These are phyloP conservation scores for Paelopatides confundens DNA, from an alignment of 53 echinoderm and acorn worm species.

Conservation along the genomic window DNA sequence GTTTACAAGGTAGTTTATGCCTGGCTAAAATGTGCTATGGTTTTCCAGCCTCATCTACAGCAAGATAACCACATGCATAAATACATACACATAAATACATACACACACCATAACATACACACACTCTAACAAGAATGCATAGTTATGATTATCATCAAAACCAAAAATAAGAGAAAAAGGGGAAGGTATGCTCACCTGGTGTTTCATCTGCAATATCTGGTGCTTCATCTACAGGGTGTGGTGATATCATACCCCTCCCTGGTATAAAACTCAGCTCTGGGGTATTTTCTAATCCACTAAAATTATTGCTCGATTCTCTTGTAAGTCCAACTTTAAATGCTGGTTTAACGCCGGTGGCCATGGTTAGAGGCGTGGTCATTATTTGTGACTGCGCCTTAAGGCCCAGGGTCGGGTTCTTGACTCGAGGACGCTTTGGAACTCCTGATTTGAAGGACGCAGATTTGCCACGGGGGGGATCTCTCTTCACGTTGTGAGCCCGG, in stretches of 20 bases:
- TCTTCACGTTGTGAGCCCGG: constrained; percentile 21
- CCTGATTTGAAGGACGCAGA: constrained; percentile 7
- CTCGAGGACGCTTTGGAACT: constrained; percentile 28
- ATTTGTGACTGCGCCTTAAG: background rate
- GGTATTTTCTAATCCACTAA: background rate
- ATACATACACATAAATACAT: too few species aligned
- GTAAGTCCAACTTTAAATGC: background rate
- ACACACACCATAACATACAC: background rate
- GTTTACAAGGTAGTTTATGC: too few species aligned
- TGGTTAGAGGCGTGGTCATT: background rate
- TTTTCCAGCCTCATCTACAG: too few species aligned
- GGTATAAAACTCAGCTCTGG: background rate
- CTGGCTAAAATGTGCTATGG: too few species aligned
- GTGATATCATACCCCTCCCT: background rate
- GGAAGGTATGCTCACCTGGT: too few species aligned
- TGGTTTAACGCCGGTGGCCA: background rate
- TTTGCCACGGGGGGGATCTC: background rate
- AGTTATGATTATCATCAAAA: too few species aligned
- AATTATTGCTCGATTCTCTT: background rate
- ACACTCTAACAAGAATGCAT: background rate
- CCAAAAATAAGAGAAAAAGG: too few species aligned
- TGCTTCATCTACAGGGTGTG: background rate
- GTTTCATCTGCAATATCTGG: too few species aligned
- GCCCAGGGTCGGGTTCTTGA: constrained; percentile 63
- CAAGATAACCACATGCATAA: too few species aligned